Base-by-base conservation (phyloP, 2,113 vertebrate genomes). In the Monopterus albus region DNA sequence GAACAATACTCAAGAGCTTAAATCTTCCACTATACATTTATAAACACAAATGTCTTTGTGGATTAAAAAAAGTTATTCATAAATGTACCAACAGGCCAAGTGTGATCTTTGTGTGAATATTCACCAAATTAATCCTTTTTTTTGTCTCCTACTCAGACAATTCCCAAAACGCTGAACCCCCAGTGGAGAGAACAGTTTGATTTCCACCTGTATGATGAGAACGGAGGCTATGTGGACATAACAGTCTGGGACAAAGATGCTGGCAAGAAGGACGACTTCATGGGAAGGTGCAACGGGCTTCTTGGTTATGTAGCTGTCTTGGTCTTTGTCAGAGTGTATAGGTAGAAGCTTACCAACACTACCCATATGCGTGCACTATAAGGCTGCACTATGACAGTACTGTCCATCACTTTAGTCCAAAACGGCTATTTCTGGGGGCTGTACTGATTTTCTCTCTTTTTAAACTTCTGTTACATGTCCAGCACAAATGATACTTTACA, bases 111-210 rank as follows among this genome's bases (percentile, higher is more conserved):
- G 3, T 33, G 14, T 20, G 21, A 20, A 17, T 35, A 7, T 17
- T 18, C 6, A 20, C 20, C n/a, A 25, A 11, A 38, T n/a, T 23
- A 15, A 45, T 23, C 21, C 71, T 53, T 59, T 4, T 1, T 29
- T 78, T 8, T 80, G 6, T 46, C 17, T 1, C 55, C 17, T 45
- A 13, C 78, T 50, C 84, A 99, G 98, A 96, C 95, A 43, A 94
- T 97, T 88, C 91, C 95, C 50, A 99, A 99, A 95, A 96, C 96
- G 2, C 87, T 99, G 86, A 98, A 96, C 94, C 97, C 98, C 59
- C 96, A 96, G 83, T 99, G 98, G 98, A 95, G 96, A 46, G 97
- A 99, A 80, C 97, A 99, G 89, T 98, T 99, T 94, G 97, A 99
- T 89, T 98, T 99, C 87, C 96, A 99, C 92, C 89, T 98, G 67